Conservation (phyloP, 2,797 vertebrate genomes). For the Molossus molossus region DNA sequence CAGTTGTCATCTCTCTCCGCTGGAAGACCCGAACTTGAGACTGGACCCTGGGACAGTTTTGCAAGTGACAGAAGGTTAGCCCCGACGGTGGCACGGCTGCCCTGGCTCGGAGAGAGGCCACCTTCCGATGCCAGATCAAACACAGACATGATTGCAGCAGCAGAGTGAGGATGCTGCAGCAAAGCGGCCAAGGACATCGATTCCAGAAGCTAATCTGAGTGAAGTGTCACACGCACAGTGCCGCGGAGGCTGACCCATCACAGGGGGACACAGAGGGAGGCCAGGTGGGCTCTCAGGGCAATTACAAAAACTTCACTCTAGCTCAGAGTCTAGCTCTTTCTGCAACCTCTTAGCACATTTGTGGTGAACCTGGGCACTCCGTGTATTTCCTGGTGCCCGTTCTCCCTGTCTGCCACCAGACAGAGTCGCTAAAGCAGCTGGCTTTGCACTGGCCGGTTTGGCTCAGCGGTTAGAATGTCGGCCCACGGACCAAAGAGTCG, state of each 20-base stretch:
- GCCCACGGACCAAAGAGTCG: too few species aligned
- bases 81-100: accelerated
- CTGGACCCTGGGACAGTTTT: neutral
- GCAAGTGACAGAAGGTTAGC: neutral
- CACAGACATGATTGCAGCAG: accelerated
- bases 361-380: accelerated
- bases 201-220: neutral
- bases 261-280: neutral
- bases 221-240: neutral
- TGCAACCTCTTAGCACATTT: accelerated
- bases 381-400: neutral
- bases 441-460: too few species aligned
- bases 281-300: neutral
- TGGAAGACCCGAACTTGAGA: neutral
- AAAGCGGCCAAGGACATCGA: neutral
- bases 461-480: too few species aligned
- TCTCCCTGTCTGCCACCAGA: too few species aligned
- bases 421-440: neutral
- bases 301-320: accelerated
- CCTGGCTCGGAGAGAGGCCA: neutral
- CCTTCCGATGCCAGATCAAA: neutral
- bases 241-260: neutral
- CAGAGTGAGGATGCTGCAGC: neutral
- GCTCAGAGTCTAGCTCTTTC: neutral
- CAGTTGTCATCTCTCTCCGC: neutral